Evolutionary conservation across 2,113 vertebrate genomes (phyloP).

Genomic region (Scortum barcoo): DNA sequence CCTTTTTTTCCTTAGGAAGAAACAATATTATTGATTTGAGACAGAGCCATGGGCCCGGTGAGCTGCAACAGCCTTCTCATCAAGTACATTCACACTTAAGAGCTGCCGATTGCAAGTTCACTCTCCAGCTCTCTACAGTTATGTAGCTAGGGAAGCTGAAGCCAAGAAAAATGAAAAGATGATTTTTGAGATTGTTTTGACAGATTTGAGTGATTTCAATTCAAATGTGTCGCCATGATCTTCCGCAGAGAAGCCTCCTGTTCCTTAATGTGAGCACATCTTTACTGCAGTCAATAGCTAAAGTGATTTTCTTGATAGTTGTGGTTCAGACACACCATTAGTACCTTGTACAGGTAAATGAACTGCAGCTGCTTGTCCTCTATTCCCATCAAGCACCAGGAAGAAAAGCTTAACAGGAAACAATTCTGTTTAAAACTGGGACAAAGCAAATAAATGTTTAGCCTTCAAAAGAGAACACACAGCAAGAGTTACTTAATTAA

Average conservation of each 20-base stretch:
- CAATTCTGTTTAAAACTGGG: background rate
- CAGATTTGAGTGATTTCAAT: background rate
- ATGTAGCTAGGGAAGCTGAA: too few relatives aligned
- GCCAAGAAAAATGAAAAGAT: background rate
- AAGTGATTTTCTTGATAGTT: background rate
- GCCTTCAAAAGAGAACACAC: background rate
- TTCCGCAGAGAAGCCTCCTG: background rate
- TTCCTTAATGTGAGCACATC: background rate
- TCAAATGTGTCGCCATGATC: background rate
- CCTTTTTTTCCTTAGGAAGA: background rate
- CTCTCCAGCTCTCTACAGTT: background rate
- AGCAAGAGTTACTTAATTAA: background rate
- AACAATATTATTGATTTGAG: background rate
- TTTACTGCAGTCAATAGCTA: background rate
- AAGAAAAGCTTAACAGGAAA: background rate
- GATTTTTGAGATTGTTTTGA: background rate
- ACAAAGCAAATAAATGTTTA: background rate
- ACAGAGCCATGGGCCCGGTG: background rate
- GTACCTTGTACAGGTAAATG: background rate
- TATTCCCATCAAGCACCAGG: background rate
- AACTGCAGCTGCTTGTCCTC: background rate
- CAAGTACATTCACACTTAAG: constrained; percentile 5
- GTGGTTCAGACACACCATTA: too few relatives aligned
- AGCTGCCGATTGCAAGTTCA: background rate
- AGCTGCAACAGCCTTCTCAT: background rate